Base-by-base conservation (phyloP, 1,140 invertebrate genomes). In the Episyrphus balteatus region DNA sequence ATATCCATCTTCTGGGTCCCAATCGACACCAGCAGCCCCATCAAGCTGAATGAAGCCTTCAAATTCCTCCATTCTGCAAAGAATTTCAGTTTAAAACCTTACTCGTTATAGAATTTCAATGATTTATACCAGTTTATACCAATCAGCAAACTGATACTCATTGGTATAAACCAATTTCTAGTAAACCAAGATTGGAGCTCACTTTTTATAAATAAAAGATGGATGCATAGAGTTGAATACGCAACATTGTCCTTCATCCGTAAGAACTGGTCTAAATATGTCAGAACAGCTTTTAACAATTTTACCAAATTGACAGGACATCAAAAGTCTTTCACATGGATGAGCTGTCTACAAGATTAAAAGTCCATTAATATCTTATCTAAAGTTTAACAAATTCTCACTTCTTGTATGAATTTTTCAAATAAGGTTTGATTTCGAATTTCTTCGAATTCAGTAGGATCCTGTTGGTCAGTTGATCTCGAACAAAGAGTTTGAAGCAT, bases 191-290 rank as follows among this genome's bases (percentile, higher is more conserved):
- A 31, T 34, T 19, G 32, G 42, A n/a, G 13, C 33, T n/a, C 10
- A 44, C 43, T 32, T n/a, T 34, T 47, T 53, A 12, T 53, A 81
- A 57, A 84, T 73, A 44, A 71, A 75, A 41, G 80, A 71, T 15
- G 73, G 64, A 42, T 81, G 76, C 2, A 85, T 73, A 36, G 76
- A 74, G 57, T 88, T 88, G 54, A 88, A 88, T 10, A 81, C 78
- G 62, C 84, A 88, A 57, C 84, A 88, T 2, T 84, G 71, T 1
- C 84, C 84, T 61, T 86, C 84, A 52, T 88, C 83, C 0, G 83
- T 84, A 32, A 86, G 68, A 13, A 81, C 76, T 1, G 80, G 75
- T 56, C 83, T 81, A 62, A 86, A 85, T 31, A 82, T 57, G 12
- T 78, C 72, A 5, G 75, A 66, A 55, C 84, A 88, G 14, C 73